Evolutionary conservation across 1,140 invertebrate species (phyloP), one percentile per base, ranked within the genome.

Genomic region (Penaeus vannamei): DNA sequence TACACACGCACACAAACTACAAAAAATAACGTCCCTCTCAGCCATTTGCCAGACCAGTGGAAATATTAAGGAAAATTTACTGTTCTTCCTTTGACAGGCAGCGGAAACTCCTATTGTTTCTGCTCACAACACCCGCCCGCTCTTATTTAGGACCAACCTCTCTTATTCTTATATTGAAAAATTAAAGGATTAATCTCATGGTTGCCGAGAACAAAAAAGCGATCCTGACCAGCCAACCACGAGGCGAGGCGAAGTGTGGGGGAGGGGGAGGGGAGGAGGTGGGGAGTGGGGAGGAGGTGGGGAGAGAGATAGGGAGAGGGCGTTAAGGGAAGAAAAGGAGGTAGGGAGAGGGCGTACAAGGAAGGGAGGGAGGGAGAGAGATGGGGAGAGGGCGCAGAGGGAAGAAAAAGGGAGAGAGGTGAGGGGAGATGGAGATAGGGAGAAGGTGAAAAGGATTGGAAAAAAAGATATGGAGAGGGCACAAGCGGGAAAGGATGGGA

Each of bases 11-110:
- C 26, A 83, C 26, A 61, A 79, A 46, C 42, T 22, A 81, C 23
- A 81, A 59, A 81, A 84, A n/a, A 69, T 8, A 69, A 46, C 83
- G 62, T 84, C 83, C 83, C 83, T 84, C 26, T 32, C 83, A 84
- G 83, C 83, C 83, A 84, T 84, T 84, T 84, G 83, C 83, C 62
- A 84, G 83, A 84, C 83, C 83, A 84, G 83, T 84, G 83, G 83
- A 84, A 84, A 84, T 84, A 84, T 84, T 84, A 84, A 84, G 83
- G 83, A 69, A 84, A 84, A 84, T 84, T 84, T 84, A 84, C 83
- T 42, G 83, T 84, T 69, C 83, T 84, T 69, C 32, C 83, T 84
- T 84, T 84, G 83, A 84, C 83, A 84, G 83, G 83, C 83, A 64
- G 83, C 62, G 83, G 83, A 84, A 84, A 84, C 83, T 69, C 36